Percentiles rank a stretch among this genome's conserved stretches.
phyloP scores from a whole-genome alignment of 1,140 invertebrate species.

The Pinna nobilis region DNA sequence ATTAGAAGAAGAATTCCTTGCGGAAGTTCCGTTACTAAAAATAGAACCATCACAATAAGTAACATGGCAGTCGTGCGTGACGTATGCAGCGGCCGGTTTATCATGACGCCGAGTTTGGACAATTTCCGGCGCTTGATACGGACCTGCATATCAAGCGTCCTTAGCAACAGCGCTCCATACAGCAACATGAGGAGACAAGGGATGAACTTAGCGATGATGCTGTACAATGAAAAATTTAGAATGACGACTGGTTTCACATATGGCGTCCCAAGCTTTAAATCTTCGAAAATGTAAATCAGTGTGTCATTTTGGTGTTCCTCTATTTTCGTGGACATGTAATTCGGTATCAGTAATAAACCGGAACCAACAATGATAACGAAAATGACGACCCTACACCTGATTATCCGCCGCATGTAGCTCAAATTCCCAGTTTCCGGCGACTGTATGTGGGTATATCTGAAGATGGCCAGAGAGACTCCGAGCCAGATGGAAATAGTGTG shows the following conservation, averaged over 20 bases:
- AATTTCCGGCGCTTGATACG: constrained; percentile 62
- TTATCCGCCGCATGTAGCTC: constrained; percentile 79
- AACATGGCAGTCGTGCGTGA: constrained; percentile 81
- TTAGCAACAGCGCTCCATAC: constrained; percentile 74
- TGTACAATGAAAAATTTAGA: constrained; percentile 66
- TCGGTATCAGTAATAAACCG: constrained; percentile 85
- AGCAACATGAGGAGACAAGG: constrained; percentile 76
- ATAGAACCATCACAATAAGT: constrained; percentile 79
- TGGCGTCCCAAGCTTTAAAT: constrained; percentile 57
- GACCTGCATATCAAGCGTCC: constrained; percentile 73
- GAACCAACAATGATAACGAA: constrained; percentile 84
- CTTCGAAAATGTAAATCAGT: constrained; percentile 71
- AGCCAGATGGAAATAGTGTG: constrained; percentile 97
- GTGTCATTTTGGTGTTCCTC: constrained; percentile 21
- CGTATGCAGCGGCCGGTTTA: constrained; percentile 33
- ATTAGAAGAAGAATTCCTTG: constrained; percentile 75
- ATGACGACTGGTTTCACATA: constrained; percentile 49
- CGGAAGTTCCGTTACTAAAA: constrained; percentile 91
- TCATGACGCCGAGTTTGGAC: constrained; percentile 70
- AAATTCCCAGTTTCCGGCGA: constrained; percentile 85
- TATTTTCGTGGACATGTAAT: constrained; percentile 78
- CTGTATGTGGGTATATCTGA: constrained; percentile 81
- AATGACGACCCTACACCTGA: constrained; percentile 80
- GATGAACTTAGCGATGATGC: constrained; percentile 71
- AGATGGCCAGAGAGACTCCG: constrained; percentile 90